Base-by-base conservation (phyloP, 1,140 invertebrate genomes). In the Eueides isabella region DNA sequence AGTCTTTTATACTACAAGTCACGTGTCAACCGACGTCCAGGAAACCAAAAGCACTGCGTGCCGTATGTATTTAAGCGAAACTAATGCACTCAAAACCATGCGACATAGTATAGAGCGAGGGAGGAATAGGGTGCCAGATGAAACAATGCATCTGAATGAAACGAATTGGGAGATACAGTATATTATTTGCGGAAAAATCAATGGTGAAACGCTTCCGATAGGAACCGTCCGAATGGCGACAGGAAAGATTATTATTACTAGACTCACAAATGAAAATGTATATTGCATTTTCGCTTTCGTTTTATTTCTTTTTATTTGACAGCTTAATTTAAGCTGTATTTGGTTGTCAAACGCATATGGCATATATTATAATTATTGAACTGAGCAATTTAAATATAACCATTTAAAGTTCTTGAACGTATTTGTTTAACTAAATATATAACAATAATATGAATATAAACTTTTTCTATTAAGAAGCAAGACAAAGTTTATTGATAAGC, bases 101-200 rank as follows among this genome's bases (percentile, higher is more conserved):
- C 80, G 86, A 89, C 87, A 85, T 85, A 66, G 70, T 69, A 66
- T 72, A 75, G 67, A 76, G 69, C 67, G 71, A 76, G 75, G 75
- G 80, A 71, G 71, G 74, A 80, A 67, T 78, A 71, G 75, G 79
- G 61, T 63, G 61, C 28, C 29, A 26, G 48, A 62, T 62, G 28
- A 86, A 85, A 88, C 85, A 88, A 86, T 84, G 74, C 74, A 66
- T 44, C 19, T 44, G 73, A 83, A 80, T 75, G 79, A 82, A 84
- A 82, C 76, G 80, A 83, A 85, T 85, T 83, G 76, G 72, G 74
- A 81, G 77, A 85, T 77, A 75, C 74, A 81, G 74, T 84, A 80
- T 85, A 87, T 86, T 90, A 88, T 90, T 90, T 92, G 86, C 86
- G 91, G 91, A 92, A 92, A 90, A 92, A 92, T 90, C 89, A 91